Conservation (phyloP, 2,113 vertebrate genomes). For the Jaculus jaculus region DNA sequence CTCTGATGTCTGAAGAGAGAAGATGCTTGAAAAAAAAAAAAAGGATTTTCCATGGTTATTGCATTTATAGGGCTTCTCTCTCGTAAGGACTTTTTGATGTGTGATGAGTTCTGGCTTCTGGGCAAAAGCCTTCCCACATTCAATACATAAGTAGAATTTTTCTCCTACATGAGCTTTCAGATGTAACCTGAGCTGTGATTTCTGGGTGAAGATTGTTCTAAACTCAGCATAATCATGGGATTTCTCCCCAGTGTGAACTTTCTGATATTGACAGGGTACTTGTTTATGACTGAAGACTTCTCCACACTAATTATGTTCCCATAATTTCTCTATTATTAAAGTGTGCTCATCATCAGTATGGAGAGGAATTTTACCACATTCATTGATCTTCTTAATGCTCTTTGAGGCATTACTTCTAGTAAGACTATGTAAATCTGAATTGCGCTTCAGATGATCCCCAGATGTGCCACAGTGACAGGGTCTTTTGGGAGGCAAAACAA, state of each 20-base stretch:
- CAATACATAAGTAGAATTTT: too few relatives aligned
- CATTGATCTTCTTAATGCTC: constrained; percentile 37
- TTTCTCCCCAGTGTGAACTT: too few relatives aligned
- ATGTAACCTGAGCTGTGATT: constrained; percentile 61
- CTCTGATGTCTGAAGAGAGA: too few relatives aligned
- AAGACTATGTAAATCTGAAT: constrained; percentile 50
- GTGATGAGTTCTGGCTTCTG: too few relatives aligned
- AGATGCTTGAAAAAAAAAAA: too few relatives aligned
- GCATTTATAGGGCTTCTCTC: too few relatives aligned
- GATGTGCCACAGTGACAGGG: neutral
- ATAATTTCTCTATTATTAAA: constrained; percentile 52
- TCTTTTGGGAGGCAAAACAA: neutral
- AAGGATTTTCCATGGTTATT: too few relatives aligned
- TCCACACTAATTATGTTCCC: constrained; percentile 48
- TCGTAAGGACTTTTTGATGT: too few relatives aligned
- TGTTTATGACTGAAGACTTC: constrained; percentile 63
- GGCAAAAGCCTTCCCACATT: too few relatives aligned
- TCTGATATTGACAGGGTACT: too few relatives aligned
- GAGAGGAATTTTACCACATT: constrained; percentile 33
- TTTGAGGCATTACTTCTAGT: constrained; percentile 25
- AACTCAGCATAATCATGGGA: too few relatives aligned
- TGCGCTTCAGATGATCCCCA: constrained; percentile 24
- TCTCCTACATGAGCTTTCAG: too few relatives aligned
- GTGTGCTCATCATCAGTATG: neutral
- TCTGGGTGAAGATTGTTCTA: constrained; percentile 61